Base-by-base conservation (phyloP, 2,113 vertebrate genomes). In the Maccullochella peelii region DNA sequence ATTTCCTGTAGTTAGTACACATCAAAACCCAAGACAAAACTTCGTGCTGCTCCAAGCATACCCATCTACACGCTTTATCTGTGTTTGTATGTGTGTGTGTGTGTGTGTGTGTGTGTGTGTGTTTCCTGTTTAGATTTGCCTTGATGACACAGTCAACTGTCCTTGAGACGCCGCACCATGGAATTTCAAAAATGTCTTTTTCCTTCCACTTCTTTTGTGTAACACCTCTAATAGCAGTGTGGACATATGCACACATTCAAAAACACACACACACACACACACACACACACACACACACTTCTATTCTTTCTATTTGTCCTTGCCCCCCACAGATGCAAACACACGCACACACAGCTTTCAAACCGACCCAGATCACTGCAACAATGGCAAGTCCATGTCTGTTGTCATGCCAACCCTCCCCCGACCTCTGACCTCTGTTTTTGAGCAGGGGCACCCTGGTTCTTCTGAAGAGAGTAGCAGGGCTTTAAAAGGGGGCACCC, bases 341-440 rank as follows among this genome's bases (percentile, higher is more conserved):
- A 47, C 78, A 80, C 38, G 5, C 74, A 85, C 57, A 80, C 71
- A 62, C 40, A 76, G 50, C 52, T 83, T 73, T 81, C 87, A 73
- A 87, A 86, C 73, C 2, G 68, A 85, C 86, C 81, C 83, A 84
- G 75, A 88, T 79, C 83, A 54, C 23, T n/a, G 23, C 70, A 80
- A 91, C 90, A 92, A 91, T 88, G 55, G 80, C 78, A 91, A 83
- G 83, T 80, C 82, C 71, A 49, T 59, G 80, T 83, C 84, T 89
- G 91, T 91, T 92, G 89, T 72, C 90, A 84, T 89, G 87, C 73
- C 85, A 83, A 91, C 90, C 80, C 75, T 76, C 30, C 83, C 75
- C 54, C 16, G 74, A 87, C 88, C 91, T 90, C 62, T 90, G 87
- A 91, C 89, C 90, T 89, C 36, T 90, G 71, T 77, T 81, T 84